Conservation (phyloP, 1,140 invertebrate species). For the Gonatopus flavifemur region DNA sequence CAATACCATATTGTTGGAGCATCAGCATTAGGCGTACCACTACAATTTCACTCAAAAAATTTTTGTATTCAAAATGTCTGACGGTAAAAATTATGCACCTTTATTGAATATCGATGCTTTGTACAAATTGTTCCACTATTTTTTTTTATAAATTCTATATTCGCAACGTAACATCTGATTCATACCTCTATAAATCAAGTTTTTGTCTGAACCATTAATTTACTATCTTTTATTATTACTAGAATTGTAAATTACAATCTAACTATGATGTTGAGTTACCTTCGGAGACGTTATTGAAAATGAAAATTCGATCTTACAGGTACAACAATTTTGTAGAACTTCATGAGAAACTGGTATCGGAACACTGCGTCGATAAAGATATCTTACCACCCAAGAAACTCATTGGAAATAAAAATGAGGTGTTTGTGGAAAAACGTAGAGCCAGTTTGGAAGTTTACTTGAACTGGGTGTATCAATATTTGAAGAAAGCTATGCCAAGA, state of each 20-base stretch:
- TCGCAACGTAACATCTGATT: no score
- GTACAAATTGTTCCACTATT: no score
- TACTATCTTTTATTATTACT: not conserved
- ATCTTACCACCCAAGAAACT: slow-evolving; percentile 90
- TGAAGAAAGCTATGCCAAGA: slow-evolving; percentile 73
- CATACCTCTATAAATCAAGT: no score
- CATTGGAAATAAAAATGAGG: slow-evolving; percentile 75
- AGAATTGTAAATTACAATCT: not conserved
- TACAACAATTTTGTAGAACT: slow-evolving; percentile 89
- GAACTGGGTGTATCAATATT: slow-evolving; percentile 72
- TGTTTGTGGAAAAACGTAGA: slow-evolving; percentile 83
- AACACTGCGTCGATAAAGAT: slow-evolving; percentile 79
- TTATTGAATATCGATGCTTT: no score
- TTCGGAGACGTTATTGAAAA: not conserved
- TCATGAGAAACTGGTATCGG: slow-evolving; percentile 77
- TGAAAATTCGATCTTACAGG: slow-evolving; percentile 39
- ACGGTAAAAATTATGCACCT: no score
- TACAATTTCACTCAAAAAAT: no score
- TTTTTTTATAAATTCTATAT: no score
- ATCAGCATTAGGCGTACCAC: no score
- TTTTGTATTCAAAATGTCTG: no score
- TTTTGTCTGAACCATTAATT: no score
- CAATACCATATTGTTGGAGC: no score
- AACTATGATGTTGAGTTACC: no score
- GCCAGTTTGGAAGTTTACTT: slow-evolving; percentile 80